Percentiles rank a stretch among this genome's conserved stretches.
phyloP scores from a whole-genome alignment of 2,797 vertebrate species.

The Lagodon rhomboides region DNA sequence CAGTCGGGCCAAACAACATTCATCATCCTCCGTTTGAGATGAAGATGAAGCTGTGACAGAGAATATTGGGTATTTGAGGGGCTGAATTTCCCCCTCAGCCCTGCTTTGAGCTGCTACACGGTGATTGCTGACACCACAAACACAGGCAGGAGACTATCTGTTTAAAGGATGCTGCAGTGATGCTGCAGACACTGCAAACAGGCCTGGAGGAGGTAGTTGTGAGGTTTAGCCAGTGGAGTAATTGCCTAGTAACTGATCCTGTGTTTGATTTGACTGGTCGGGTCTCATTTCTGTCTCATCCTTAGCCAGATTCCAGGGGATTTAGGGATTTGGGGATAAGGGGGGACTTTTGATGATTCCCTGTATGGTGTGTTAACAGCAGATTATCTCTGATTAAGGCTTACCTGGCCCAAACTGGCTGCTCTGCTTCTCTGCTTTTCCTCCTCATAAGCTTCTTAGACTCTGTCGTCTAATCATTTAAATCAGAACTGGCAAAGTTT shows the following conservation, averaged over 20 bases:
- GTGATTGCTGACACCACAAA: conserved; percentile 56
- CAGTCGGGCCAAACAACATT: conserved; percentile 15
- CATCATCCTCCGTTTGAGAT: conserved; percentile 36
- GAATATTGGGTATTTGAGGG: conserved; percentile 21
- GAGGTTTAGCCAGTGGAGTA: conserved; percentile 75
- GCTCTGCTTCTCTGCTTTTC: conserved; percentile 79
- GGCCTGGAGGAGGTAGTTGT: conserved; percentile 60
- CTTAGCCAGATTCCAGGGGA: conserved; percentile 80
- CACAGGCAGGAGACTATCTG: conserved; percentile 42
- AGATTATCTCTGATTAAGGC: conserved; percentile 87
- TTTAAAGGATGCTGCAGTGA: conserved; percentile 53
- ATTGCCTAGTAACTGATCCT: conserved; percentile 80
- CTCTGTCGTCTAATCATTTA: conserved; percentile 80
- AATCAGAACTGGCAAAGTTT: conserved; percentile 80
- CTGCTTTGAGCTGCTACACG: conserved; percentile 37
- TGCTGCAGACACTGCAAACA: conserved; percentile 60
- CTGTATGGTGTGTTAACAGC: conserved; percentile 86
- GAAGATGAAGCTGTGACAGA: conserved; percentile 37
- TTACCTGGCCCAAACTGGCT: conserved; percentile 82
- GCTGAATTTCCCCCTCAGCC: conserved; percentile 34
- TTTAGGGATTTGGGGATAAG: conserved; percentile 82
- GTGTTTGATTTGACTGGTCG: conserved; percentile 80
- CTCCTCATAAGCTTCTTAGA: conserved; percentile 83
- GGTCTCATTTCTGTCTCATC: conserved; percentile 82
- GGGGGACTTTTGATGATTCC: conserved; percentile 80